Base-by-base conservation (phyloP, 2,888 invertebrate genomes). In the Platycnemis pennipes region DNA sequence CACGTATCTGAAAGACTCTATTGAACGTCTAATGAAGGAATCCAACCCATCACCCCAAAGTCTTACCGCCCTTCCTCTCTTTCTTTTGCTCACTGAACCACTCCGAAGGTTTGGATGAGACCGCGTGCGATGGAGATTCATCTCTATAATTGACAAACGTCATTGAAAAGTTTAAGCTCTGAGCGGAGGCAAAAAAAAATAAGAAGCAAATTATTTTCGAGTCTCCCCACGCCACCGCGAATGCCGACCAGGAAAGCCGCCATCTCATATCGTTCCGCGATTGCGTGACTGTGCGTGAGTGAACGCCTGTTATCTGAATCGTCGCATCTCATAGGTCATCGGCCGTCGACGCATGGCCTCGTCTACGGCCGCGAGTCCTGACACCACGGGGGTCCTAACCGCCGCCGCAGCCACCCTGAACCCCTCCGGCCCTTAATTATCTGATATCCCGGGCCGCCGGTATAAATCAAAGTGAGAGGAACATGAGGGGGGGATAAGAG, bases 1-100 rank as follows among this genome's bases (percentile, higher is more conserved):
- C n/a, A n/a, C 77, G 77, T 77, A 77, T 77, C 77, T 16, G 63
- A 37, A 77, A 37, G 2, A 26, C 37, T 77, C 77, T 37, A 77
- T 77, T 77, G 77, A 37, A 37, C 77, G 77, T 11, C 77, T 77
- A 77, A 77, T 77, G 77, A 77, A 77, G 77, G 37, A 77, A 77
- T 77, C 77, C 77, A 77, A 77, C 77, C 31, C 77, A n/a, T 77
- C 77, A 11, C 37, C 13, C 69, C n/a, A 7, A 56, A 19, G 19
- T 31, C 31, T 8, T 7, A 31, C 22, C 22, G 0, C 69, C 13
- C 16, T 37, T 77, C 13, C 37, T 37, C 77, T 11, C 77, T 2
- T 31, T 77, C 7, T 37, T 37, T 11, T 13, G 5, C 77, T 31
- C 37, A 37, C 77, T 77, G 13, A 77, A 77, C 37, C 77, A 77